Evolutionary conservation across 2,797 vertebrate species (phyloP).

Genomic region (Myotis pilosus): DNA sequence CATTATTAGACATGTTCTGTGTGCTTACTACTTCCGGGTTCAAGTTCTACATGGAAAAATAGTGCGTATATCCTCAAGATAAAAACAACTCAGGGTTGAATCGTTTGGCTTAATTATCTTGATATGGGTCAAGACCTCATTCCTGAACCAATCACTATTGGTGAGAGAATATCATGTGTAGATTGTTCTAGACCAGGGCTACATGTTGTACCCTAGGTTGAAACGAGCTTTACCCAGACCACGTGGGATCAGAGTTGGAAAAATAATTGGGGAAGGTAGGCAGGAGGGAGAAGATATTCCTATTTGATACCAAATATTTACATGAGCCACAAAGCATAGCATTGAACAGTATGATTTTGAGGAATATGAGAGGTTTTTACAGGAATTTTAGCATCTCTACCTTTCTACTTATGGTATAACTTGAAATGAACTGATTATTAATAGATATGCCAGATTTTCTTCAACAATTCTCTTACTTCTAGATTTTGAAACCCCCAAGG

Average conservation of each 20-base stretch:
- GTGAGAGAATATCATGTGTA: background rate
- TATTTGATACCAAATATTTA: conserved; percentile 23
- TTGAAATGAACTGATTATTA: conserved; percentile 55
- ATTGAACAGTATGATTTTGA: conserved; percentile 30
- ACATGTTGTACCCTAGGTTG: background rate
- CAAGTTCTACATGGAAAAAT: conserved; percentile 11
- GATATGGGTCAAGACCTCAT: background rate
- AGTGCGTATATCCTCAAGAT: conserved; percentile 28
- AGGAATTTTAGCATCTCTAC: conserved; percentile 23
- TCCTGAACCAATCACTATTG: background rate
- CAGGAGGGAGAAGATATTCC: background rate
- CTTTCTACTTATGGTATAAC: conserved; percentile 24
- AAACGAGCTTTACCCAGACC: background rate
- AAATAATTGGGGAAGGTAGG: background rate
- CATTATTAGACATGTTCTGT: background rate
- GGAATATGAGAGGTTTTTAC: conserved; percentile 27
- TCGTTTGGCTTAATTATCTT: background rate
- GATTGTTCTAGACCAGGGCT: background rate
- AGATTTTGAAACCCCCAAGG: conserved; percentile 87
- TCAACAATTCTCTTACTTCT: conserved; percentile 48
- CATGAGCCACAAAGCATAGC: background rate
- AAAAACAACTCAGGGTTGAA: conserved; percentile 2
- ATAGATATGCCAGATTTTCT: background rate
- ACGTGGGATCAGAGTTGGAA: background rate
- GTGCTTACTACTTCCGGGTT: background rate